A percentile compares a stretch with the other conserved stretches of the same genome.
These are phyloP conservation scores for Eurytemora carolleeae DNA, from an alignment of 1,140 invertebrate species.

Conservation along the genomic window DNA sequence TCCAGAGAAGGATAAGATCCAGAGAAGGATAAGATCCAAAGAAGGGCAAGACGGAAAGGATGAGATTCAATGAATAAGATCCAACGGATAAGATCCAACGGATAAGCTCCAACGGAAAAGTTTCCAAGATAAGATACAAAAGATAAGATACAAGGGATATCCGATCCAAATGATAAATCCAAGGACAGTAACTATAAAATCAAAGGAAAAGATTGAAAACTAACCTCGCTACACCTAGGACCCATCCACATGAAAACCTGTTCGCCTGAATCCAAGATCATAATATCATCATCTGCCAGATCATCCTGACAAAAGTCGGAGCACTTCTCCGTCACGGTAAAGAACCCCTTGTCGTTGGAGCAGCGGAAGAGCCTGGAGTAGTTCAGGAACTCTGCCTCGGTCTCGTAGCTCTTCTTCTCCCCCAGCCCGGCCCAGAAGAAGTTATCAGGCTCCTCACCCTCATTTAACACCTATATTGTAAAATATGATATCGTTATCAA, in stretches of 20 bases:
- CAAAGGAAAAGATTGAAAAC: no score
- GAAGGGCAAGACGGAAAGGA: no score
- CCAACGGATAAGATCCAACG: no score
- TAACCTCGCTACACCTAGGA: conserved; percentile 77
- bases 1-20: no score
- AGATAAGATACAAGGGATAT: no score
- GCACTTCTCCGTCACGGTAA: conserved; percentile 96
- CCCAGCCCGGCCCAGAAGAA: conserved; percentile 95
- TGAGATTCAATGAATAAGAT: no score
- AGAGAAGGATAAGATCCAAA: no score
- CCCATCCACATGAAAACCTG: conserved; percentile 97
- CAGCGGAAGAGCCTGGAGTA: conserved; percentile 88
- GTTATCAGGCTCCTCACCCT: conserved; percentile 95
- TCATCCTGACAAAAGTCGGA: conserved; percentile 99
- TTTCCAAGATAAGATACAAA: no score
- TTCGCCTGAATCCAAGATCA: conserved; percentile 96
- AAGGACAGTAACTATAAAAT: no score
- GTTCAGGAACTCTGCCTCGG: conserved; percentile 76
- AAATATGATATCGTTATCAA: conserved; percentile 56
- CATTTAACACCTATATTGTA: conserved; percentile 68
- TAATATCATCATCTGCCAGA: conserved; percentile 96
- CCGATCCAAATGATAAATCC: no score
- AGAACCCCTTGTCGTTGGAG: conserved; percentile 98
- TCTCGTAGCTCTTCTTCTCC: conserved; percentile 76
- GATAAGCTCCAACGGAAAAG: no score